A percentile compares a stretch with the other conserved stretches of the same genome.
These are phyloP conservation scores for Cephalotes varians DNA, from an alignment of 2,888 invertebrate genomes.

Conservation along the genomic window DNA sequence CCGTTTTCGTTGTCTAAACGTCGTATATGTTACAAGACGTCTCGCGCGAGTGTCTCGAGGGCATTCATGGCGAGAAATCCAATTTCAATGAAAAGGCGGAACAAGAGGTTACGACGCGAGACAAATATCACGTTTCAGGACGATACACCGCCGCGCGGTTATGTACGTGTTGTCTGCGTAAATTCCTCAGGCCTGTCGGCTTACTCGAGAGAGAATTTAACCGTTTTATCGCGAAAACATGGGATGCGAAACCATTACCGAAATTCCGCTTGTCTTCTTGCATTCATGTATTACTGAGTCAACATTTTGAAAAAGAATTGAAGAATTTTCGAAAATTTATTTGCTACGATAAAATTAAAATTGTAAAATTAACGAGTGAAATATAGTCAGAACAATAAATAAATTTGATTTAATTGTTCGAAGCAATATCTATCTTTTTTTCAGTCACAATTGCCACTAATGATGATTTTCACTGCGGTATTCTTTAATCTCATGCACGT, in stretches of 20 bases:
- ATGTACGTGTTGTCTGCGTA: conserved; percentile 26
- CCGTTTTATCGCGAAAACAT: conserved; percentile 18
- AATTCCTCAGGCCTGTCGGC: conserved; percentile 35
- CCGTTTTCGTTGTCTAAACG: conserved; percentile 42
- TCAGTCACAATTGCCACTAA: not conserved
- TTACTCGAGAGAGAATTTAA: conserved; percentile 39
- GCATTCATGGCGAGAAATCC: conserved; percentile 54
- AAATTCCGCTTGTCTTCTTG: conserved; percentile 19
- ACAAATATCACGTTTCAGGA: conserved; percentile 55
- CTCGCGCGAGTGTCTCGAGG: conserved; percentile 22
- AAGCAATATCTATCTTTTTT: not conserved
- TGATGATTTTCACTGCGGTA: not conserved
- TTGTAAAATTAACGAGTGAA: not conserved
- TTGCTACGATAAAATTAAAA: not conserved
- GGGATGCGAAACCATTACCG: not conserved
- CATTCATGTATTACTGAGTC: not conserved
- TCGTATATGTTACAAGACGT: conserved; percentile 6
- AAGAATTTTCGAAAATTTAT: not conserved
- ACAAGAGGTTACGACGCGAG: conserved; percentile 44
- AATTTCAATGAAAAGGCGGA: conserved; percentile 65
- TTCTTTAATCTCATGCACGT: not conserved
- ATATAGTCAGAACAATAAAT: not conserved
- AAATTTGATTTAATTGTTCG: not conserved
- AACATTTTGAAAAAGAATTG: not conserved
- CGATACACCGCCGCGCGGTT: conserved; percentile 19